phyloP scores from a whole-genome alignment of 2,888 invertebrate genomes.

The Hipparchia semele region DNA sequence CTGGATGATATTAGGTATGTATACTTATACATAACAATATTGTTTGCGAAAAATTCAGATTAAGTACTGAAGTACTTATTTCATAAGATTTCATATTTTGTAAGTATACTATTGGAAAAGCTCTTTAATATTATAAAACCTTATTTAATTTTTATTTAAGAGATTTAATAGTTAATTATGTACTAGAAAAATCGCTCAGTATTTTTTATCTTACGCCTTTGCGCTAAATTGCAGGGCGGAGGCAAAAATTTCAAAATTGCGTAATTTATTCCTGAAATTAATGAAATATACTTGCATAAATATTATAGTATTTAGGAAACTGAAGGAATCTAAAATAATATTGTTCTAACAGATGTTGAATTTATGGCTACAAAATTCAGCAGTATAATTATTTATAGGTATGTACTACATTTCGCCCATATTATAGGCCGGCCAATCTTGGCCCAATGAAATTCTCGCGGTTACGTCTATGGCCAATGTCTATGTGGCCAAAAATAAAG shows the following conservation, averaged over 20 bases:
- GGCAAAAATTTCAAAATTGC: conserved; percentile 27
- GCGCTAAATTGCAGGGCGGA: conserved; percentile 41
- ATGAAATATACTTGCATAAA: background rate
- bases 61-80: conserved; percentile 49
- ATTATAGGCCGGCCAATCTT: no score
- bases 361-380: background rate
- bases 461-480: no score
- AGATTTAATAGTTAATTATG: conserved; percentile 62
- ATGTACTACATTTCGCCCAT: no score
- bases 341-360: background rate
- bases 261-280: background rate
- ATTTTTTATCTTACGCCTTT: conserved; percentile 58
- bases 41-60: conserved; percentile 76
- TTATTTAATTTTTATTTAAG: conserved; percentile 61
- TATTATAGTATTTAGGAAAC: conserved; percentile 12
- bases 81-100: conserved; percentile 76
- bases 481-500: no score
- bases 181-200: conserved; percentile 58
- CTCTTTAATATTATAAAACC: conserved; percentile 74
- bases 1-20: conserved; percentile 73
- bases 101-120: conserved; percentile 79
- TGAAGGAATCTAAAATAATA: background rate
- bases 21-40: conserved; percentile 60
- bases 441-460: no score
- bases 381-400: background rate